These are phyloP conservation scores for Drosophila recens DNA, from an alignment of 2,888 invertebrate genomes.

Conservation along the genomic window DNA sequence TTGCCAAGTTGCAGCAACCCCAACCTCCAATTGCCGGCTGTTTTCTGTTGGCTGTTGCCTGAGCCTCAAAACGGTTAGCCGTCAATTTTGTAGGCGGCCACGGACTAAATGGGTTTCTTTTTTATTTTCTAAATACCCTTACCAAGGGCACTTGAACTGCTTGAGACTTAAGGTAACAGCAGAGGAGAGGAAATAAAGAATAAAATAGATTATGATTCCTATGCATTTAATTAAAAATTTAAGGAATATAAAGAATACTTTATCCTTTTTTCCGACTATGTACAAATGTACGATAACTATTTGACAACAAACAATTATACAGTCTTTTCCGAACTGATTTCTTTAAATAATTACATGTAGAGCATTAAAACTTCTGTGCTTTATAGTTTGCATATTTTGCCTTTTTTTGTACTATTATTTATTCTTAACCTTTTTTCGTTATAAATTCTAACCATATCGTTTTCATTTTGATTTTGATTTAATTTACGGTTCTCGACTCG, in stretches of 20 bases:
- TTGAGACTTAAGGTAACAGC: not conserved
- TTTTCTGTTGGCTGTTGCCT: slow-evolving; percentile 48
- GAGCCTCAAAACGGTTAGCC: slow-evolving; percentile 44
- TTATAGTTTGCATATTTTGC: not conserved
- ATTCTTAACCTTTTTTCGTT: slow-evolving; percentile 61
- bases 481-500: slow-evolving; percentile 74
- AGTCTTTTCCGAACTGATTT: too few species aligned
- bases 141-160: not conserved
- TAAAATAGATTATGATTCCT: too few species aligned
- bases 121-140: slow-evolving; percentile 39
- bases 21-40: slow-evolving; percentile 61
- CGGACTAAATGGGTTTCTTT: slow-evolving; percentile 67
- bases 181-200: too few species aligned
- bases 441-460: slow-evolving; percentile 78
- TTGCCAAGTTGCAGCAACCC: slow-evolving; percentile 54
- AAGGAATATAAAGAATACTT: too few species aligned
- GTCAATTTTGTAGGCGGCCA: slow-evolving; percentile 74
- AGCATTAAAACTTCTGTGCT: not conserved
- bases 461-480: slow-evolving; percentile 75
- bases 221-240: too few species aligned
- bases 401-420: slow-evolving; percentile 45
- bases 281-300: too few species aligned
- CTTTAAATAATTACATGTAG: not conserved
- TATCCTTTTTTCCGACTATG: too few species aligned
- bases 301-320: too few species aligned